Percentiles rank a stretch among this genome's conserved stretches.
These are phyloP conservation scores for Percina caprodes DNA, from an alignment of 2,113 vertebrate species.

Conservation along the genomic window DNA sequence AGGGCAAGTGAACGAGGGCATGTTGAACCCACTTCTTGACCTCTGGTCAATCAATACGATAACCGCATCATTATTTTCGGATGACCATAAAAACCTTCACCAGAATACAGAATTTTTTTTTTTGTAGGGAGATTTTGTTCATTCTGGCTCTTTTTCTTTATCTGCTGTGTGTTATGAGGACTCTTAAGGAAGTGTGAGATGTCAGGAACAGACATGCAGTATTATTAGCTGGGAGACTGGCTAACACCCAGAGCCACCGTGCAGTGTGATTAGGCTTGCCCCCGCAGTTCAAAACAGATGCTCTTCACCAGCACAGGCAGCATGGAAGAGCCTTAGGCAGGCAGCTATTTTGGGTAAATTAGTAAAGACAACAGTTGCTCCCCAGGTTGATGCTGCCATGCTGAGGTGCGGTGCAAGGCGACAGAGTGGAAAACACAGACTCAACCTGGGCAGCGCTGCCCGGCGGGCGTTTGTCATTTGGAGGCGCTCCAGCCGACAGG, in stretches of 20 bases:
- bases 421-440: slow-evolving; percentile 77
- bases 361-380: slow-evolving; percentile 80
- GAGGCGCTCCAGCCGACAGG: slow-evolving; percentile 75
- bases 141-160: not conserved
- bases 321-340: slow-evolving; percentile 61
- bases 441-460: slow-evolving; percentile 65
- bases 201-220: slow-evolving; percentile 52
- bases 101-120: not conserved
- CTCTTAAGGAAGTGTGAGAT: slow-evolving; percentile 34
- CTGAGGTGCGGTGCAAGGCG: slow-evolving; percentile 70
- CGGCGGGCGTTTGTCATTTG: slow-evolving; percentile 76
- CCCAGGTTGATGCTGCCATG: slow-evolving; percentile 70
- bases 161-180: not conserved
- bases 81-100: not conserved
- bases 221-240: slow-evolving; percentile 56
- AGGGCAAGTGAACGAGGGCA: too few species aligned
- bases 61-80: slow-evolving; percentile 13
- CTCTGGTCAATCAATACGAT: slow-evolving; percentile 23
- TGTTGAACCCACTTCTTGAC: slow-evolving; percentile 2
- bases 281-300: slow-evolving; percentile 80
- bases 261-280: slow-evolving; percentile 66
- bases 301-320: slow-evolving; percentile 71
- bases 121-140: not conserved
- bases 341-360: slow-evolving; percentile 81
- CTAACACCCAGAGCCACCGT: slow-evolving; percentile 43